Evolutionary conservation across 2,797 vertebrate genomes (phyloP), one percentile per base, ranked within the genome.

Genomic region (Acrossocheilus wenchowensis): DNA sequence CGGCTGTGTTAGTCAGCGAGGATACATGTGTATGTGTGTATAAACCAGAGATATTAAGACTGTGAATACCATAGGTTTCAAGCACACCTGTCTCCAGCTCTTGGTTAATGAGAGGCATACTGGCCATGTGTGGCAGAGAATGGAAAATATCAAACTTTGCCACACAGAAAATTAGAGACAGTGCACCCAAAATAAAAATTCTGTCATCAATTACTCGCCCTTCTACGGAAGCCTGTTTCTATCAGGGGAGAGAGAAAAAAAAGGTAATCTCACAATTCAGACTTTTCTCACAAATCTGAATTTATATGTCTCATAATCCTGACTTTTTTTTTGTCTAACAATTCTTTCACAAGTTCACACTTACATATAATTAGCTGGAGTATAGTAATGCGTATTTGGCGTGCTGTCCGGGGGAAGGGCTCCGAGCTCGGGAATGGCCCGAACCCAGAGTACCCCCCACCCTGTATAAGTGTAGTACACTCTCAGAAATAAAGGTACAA

Each of bases 11-110:
- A 71, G 75, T 9, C 50, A 78, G 48, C 1, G 12, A 71, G 4
- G 21, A 36, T 26, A 45, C 72, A 57, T 69, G 64, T 30, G 34
- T 54, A 66, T 68, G 34, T 78, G 48, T 41, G 50, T 41, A 54
- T 71, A 66, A 69, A 41, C 36, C 12, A 34, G 48, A 72, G 39
- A 71, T 71, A 43, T 78, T 79, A 43, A 79, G 26, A 50, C 26
- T 36, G 43, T 26, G 45, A 66, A 78, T 54, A 68, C 30, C 30
- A 84, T 21, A 78, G 75, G 14, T 36, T 85, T 85, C 19, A 34
- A n/a, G 19, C 34, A 69, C 17, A 78, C 62, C 26, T 78, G 74
- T 34, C 48, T 69, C 8, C 21, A 69, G 19, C 9, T 79, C 10
- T 69, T 43, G 23, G 30, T 78, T 78, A 50, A 83, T 39, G 21